Percentiles rank a stretch among this genome's conserved stretches.
Evolutionary conservation across 2,888 invertebrate species (phyloP).

Genomic region (Megaustenia siamemsis): DNA sequence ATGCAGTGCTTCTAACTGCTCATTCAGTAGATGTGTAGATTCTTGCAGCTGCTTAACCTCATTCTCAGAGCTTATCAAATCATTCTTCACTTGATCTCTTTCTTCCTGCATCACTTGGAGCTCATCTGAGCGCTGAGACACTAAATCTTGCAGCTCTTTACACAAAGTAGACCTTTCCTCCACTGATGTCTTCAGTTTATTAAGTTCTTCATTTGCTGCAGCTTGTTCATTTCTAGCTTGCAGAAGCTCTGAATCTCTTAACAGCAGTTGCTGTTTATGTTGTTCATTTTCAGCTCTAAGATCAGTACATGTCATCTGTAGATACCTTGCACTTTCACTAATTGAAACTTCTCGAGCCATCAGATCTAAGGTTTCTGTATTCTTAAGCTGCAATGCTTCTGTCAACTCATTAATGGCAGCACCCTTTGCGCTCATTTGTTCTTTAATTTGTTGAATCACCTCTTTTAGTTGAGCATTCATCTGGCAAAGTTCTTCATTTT

Average conservation of each 20-base stretch:
- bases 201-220: neutral
- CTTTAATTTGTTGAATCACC: neutral
- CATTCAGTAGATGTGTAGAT: neutral
- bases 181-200: conserved; percentile 1
- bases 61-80: neutral
- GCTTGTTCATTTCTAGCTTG: neutral
- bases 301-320: neutral
- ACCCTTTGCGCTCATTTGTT: neutral
- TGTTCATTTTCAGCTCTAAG: neutral
- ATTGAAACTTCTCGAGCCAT: neutral
- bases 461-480: neutral
- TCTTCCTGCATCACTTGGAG: neutral
- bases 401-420: neutral
- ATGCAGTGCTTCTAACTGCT: neutral
- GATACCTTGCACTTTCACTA: neutral
- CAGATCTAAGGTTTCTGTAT: neutral
- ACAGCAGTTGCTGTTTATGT: neutral
- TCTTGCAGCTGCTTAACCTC: neutral
- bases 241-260: neutral
- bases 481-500: neutral
- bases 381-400: neutral
- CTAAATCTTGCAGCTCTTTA: neutral
- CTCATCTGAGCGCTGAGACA: conserved; percentile 8
- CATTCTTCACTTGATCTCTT: neutral
- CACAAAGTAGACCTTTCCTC: conserved; percentile 18